Conservation (phyloP, 1,140 invertebrate species). For the Drosophila pseudoobscura region DNA sequence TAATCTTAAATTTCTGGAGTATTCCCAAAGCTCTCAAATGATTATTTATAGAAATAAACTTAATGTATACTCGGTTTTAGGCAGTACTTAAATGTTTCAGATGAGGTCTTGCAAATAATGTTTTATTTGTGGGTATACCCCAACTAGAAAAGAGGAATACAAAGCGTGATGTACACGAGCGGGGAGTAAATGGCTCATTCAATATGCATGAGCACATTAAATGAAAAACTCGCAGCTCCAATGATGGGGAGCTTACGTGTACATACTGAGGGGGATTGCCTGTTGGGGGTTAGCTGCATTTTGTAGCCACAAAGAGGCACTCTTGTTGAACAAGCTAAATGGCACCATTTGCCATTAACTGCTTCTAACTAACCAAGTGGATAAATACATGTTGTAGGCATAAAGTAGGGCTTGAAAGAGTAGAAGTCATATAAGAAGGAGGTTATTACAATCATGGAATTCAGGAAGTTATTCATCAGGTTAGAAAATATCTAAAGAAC, state of each 20-base stretch:
- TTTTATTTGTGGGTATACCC: too few relatives aligned
- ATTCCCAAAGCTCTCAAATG: too few relatives aligned
- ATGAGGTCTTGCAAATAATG: too few relatives aligned
- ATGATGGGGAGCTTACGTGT: conserved; percentile 13
- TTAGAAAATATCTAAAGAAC: too few relatives aligned
- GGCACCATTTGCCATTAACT: conserved; percentile 3
- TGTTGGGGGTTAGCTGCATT: conserved; percentile 49
- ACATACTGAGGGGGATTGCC: conserved; percentile 17
- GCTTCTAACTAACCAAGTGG: background rate
- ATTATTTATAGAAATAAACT: too few relatives aligned
- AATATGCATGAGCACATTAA: conserved; percentile 76
- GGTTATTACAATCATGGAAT: too few relatives aligned
- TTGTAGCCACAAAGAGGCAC: conserved; percentile 20
- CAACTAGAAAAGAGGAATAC: background rate
- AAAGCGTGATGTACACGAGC: conserved; percentile 6
- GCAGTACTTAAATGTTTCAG: too few relatives aligned
- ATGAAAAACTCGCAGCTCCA: conserved; percentile 47
- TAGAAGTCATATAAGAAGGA: too few relatives aligned
- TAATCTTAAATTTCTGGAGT: too few relatives aligned
- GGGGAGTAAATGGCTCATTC: conserved; percentile 64
- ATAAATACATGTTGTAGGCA: background rate
- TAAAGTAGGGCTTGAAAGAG: background rate
- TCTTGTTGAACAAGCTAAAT: conserved; percentile 36
- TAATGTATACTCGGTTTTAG: too few relatives aligned
- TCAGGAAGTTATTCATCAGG: too few relatives aligned